phyloP scores from a whole-genome alignment of 2,888 invertebrate genomes.

The Ichneumoninae sp. region DNA sequence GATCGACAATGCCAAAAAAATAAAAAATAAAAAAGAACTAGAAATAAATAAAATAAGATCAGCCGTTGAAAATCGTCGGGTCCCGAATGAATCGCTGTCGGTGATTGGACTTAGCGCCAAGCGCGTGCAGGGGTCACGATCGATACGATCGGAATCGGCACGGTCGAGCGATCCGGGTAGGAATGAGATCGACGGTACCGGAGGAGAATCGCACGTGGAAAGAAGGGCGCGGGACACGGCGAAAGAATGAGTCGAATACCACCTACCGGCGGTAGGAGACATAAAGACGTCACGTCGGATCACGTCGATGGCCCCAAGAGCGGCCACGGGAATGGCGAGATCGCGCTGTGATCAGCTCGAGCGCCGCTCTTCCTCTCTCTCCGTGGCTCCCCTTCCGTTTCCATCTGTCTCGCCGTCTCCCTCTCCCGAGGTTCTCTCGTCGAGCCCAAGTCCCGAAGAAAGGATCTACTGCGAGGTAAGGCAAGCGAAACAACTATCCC shows the following conservation, averaged over 20 bases:
- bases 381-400: slow-evolving; percentile 29
- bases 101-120: slow-evolving; percentile 41
- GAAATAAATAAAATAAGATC: slow-evolving; percentile 3
- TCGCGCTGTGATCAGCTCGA: slow-evolving; percentile 79
- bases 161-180: slow-evolving; percentile 47
- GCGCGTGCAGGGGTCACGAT: slow-evolving; percentile 55
- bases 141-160: slow-evolving; percentile 63
- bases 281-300: slow-evolving; percentile 78
- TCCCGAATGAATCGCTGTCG: slow-evolving; percentile 47
- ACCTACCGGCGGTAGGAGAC: slow-evolving; percentile 59
- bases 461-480: slow-evolving; percentile 53
- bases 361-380: slow-evolving; percentile 47
- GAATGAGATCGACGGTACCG: slow-evolving; percentile 10
- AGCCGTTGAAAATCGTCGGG: slow-evolving; percentile 34
- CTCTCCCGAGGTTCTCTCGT: slow-evolving; percentile 7
- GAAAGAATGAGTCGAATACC: slow-evolving; percentile 62
- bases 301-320: slow-evolving; percentile 76
- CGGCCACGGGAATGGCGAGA: slow-evolving; percentile 70
- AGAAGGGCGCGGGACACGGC: slow-evolving; percentile 55
- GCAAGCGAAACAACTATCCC: slow-evolving; percentile 35
- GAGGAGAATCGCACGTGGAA: slow-evolving; percentile 60
- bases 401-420: slow-evolving; percentile 34
- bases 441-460: slow-evolving; percentile 38
- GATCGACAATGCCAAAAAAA: slow-evolving; percentile 12
- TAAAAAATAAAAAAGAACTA: neutral